Evolutionary conservation across 2,113 vertebrate species (phyloP).

Genomic region (Oreochromis aureus): DNA sequence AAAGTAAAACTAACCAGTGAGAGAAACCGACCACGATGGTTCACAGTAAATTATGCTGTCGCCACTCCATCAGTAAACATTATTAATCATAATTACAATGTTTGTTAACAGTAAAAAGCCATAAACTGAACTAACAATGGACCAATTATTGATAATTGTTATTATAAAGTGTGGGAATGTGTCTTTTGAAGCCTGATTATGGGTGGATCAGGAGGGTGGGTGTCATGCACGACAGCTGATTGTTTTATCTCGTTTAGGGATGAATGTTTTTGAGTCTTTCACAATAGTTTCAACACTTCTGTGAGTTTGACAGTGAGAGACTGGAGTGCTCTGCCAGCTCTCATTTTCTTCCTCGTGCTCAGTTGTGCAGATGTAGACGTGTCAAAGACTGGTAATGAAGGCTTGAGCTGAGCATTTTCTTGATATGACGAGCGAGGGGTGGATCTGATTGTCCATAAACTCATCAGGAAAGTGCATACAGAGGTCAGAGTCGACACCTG

Average conservation of each 20-base stretch:
- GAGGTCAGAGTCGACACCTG: background rate
- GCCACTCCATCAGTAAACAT: fast-evolving
- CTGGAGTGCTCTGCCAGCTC: background rate
- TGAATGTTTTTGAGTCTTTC: background rate
- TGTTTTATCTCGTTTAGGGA: background rate
- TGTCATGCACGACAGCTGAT: background rate
- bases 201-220: background rate
- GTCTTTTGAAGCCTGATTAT: background rate
- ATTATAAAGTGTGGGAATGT: background rate
- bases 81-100: background rate
- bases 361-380: background rate
- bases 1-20: background rate
- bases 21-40: background rate
- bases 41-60: fast-evolving
- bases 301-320: background rate
- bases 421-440: background rate
- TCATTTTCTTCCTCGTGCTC: background rate
- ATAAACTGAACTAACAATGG: background rate
- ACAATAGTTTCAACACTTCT: background rate
- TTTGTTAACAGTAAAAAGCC: background rate
- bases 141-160: background rate
- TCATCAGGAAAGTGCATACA: background rate
- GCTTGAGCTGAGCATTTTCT: background rate
- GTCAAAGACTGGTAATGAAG: background rate
- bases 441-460: background rate